Evolutionary conservation across 2,113 vertebrate species (phyloP), one percentile per base, ranked within the genome.

Genomic region (Dicaeum eximium): DNA sequence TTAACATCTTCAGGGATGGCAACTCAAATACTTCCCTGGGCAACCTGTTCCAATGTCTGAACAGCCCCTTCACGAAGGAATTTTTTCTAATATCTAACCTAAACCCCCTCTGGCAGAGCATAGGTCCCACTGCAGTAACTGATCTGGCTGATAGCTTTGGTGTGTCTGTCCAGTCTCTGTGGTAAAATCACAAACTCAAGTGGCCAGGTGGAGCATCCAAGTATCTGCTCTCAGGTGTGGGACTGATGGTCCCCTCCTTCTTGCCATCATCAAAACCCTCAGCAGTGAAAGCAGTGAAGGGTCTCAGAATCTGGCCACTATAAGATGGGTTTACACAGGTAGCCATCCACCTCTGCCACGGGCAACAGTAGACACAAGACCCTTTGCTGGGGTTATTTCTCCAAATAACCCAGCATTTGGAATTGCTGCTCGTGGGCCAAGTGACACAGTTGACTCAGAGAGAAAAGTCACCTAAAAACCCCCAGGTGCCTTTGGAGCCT

Each of bases 361-460:
- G 42, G 30, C 54, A 25, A 16, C 12, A 54, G 42, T 1, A 0
- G 25, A 38, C 2, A 35, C 30, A 77, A 54, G 14, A 19, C 10
- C 8, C 47, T 84, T 73, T 69, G 38, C 51, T 28, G 6, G 3
- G 18, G 21, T 23, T 27, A 5, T 28, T 70, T 62, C 45, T 50
- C 51, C 17, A 38, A 58, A 25, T 27, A 45, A 65, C 13, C 11
- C 4, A 4, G 9, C 21, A 7, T 17, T 48, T 65, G 33, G 42
- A 66, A 66, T 11, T 4, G 1, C 33, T 61, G 53, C 12, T 45
- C 38, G 14, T 18, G 44, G 33, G 45, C 65, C 69, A 37, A 60
- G 28, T 6, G 38, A 15, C 35, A 3, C 0, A 0, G 21, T 25
- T 48, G 42, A 53, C 45, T 51, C 42, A 31, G 38, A 0, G 4